Base-by-base conservation (phyloP, 2,113 vertebrate species). In the Callorhinus ursinus region DNA sequence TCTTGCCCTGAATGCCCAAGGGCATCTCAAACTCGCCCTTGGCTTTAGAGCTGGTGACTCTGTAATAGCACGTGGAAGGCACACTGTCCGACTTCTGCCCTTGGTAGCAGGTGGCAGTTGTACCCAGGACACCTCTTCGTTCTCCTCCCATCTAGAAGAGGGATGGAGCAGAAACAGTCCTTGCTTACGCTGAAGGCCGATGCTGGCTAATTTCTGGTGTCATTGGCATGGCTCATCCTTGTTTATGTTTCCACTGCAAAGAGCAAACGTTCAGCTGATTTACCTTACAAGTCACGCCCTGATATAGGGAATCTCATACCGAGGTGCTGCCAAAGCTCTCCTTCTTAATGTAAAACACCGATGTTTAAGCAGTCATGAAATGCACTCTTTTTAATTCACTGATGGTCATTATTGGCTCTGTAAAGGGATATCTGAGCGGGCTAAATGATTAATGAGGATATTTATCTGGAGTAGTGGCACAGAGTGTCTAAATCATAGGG, bases 291-390 rank as follows among this genome's bases (percentile, higher is more conserved):
- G 13, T 7, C 5, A 0, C 1, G 31, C 22, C 57, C 36, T 46
- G 12, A 33, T 0, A 8, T 6, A 4, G 55, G 46, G 28, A 21
- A 36, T 18, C 26, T 22, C 19, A 18, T 6, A 9, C 0, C 1
- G 1, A 46, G 15, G 21, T 28, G 24, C 7, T 22, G 9, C 12
- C 76, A 3, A 14, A 10, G 22, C 33, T 53, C 53, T 61, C 26
- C 51, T 57, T 12, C 49, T 6, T 3, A 36, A 33, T 2, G 0
- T 31, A 22, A 49, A 57, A 49, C 8, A 9, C 57, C 7, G 59
- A 42, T 8, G 2, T 4, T 9, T n/a, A 80, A n/a, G 63, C 7
- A 33, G 16, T 15, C 42, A 26, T 0, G 24, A 51, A 84, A 72
- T 0, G 31, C 9, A 1, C 63, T 18, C 72, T 21, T 33, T 26